Evolutionary conservation across 2,113 vertebrate genomes (phyloP), one percentile per base, ranked within the genome.

Genomic region (Toxotes jaculatrix): DNA sequence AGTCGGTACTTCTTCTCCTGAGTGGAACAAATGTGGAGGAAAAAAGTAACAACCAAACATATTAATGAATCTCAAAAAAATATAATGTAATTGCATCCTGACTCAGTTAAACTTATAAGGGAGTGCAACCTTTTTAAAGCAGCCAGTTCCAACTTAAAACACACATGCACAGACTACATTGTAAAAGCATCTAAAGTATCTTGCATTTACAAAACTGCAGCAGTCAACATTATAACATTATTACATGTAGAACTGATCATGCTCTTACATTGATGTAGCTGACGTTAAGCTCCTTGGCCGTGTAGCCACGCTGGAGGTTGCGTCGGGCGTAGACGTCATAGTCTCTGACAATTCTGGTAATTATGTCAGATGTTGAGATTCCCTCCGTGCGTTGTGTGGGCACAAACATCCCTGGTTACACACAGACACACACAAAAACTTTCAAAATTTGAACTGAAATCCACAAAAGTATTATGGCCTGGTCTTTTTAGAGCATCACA

Each of bases 1-100:
- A 99, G 96, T 69, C 97, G 96, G 5, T 99, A 99, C 93, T 98
- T 99, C 92, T 99, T 99, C 88, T 99, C 98, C 98, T 99, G 90
- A 74, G 27, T 34, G 78, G 74, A 91, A 36, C 17, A 43, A 27
- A 86, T 4, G 38, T 16, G 36, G 55, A 71, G 64, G 31, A 42
- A 40, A 53, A 21, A 51, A 8, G 19, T 51, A 1, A 51, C 14
- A 53, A 53, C 14, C n/a, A 21, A 53, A n/a, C 45, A 49, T 11
- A 40, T 40, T 7, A 40, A 5, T 36, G 42, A 43, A 43, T 45
- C 12, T 49, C 5, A 19, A 49, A 1, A 55, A 27, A 27, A 27
- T 27, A n/a, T 55, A 3, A 4, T 55, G 8, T 55, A 11, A 23
- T n/a, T 55, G 51, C 51, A n/a, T 23, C 8, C 7, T 55, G 21